Percentiles rank a stretch among this genome's conserved stretches.
phyloP scores from a whole-genome alignment of 1,140 invertebrate genomes.

The Ptiloglossa arizonensis region DNA sequence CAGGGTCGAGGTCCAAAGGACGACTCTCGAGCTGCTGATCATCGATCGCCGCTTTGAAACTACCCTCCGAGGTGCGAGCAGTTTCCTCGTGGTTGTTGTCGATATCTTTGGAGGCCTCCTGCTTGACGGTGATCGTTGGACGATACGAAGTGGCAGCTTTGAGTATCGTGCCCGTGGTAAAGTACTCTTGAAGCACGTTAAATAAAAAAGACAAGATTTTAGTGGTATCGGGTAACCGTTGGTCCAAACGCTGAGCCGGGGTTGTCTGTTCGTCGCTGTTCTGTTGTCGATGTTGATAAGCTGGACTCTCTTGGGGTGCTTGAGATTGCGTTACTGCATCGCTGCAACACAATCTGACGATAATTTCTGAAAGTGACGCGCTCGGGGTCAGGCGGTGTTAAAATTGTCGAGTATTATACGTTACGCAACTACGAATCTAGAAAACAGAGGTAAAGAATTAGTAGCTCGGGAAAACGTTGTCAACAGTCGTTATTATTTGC shows the following conservation, averaged over 20 bases:
- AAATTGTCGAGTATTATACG: too few relatives aligned
- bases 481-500: slow-evolving; percentile 8
- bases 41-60: not conserved
- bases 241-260: not conserved
- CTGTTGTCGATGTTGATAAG: not conserved
- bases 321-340: slow-evolving; percentile 1
- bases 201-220: slow-evolving; percentile 38
- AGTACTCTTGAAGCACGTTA: slow-evolving; percentile 47
- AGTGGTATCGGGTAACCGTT: slow-evolving; percentile 2
- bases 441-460: not conserved
- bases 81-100: slow-evolving; percentile 34
- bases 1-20: not conserved
- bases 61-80: not conserved
- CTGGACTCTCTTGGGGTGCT: not conserved
- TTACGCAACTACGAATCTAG: too few relatives aligned
- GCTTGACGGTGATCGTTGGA: not conserved
- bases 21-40: not conserved
- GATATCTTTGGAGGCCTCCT: not conserved
- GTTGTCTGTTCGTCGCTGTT: not conserved
- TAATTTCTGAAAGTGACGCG: not conserved
- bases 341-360: slow-evolving; percentile 54
- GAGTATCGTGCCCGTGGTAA: not conserved
- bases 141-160: not conserved
- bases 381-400: not conserved
- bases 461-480: not conserved